These are phyloP conservation scores for Ploceus nigricollis DNA, from an alignment of 2,113 vertebrate genomes.

Conservation along the genomic window DNA sequence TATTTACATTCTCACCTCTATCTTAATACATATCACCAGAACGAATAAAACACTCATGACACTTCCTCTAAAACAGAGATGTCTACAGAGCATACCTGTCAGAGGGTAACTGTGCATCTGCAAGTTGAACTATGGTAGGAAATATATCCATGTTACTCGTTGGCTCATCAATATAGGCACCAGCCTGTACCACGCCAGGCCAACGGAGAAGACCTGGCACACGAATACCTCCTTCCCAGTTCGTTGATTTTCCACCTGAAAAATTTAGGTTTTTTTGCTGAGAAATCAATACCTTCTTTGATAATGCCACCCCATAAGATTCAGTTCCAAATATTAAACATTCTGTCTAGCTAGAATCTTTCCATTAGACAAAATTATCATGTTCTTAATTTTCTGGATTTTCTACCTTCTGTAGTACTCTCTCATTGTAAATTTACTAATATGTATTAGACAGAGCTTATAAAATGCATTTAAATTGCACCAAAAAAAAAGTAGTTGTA, in stretches of 20 bases:
- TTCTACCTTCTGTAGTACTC: neutral
- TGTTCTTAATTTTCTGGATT: neutral
- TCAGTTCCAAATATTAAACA: neutral
- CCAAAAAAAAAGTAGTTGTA: neutral
- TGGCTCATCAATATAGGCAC: slow-evolving; percentile 69
- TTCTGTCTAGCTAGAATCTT: neutral
- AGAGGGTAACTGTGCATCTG: slow-evolving; percentile 64
- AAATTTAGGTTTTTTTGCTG: neutral
- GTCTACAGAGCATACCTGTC: slow-evolving; percentile 76
- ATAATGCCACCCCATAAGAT: neutral
- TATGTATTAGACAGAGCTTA: neutral
- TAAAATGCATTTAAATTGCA: neutral
- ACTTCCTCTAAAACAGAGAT: neutral
- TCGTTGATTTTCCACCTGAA: slow-evolving; percentile 85
- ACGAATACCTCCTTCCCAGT: slow-evolving; percentile 90
- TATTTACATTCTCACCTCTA: neutral
- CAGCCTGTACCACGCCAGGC: slow-evolving; percentile 68
- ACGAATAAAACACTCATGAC: neutral
- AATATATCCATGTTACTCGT: slow-evolving; percentile 93
- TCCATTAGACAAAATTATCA: neutral
- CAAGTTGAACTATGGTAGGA: slow-evolving; percentile 78
- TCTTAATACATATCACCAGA: neutral
- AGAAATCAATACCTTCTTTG: neutral
- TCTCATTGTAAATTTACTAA: neutral
- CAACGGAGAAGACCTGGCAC: slow-evolving; percentile 83